Evolutionary conservation across 2,113 vertebrate genomes (phyloP), one percentile per base, ranked within the genome.

Genomic region (Genyomyrus donnyi): DNA sequence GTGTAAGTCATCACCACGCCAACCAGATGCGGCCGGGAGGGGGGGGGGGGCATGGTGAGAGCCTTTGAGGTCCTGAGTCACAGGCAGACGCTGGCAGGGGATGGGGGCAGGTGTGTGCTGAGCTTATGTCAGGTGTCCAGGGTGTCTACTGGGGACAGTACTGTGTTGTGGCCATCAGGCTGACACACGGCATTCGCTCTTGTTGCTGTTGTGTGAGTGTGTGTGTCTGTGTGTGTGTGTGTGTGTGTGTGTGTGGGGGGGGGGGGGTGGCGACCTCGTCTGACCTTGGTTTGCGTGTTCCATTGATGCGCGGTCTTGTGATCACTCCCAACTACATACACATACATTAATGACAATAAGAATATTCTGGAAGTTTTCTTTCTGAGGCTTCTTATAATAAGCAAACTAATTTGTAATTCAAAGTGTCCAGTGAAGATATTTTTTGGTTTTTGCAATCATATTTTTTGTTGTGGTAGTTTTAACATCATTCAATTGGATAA

Each of bases 1-100:
- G 24, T 45, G 77, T 89, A 77, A 89, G 50, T 89, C 89, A 85
- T 31, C 74, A 89, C 35, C 50, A 89, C 46, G 46, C 58, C 48
- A 52, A 24, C 35, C 15, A 88, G 87, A 83, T 83, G n/a, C 62
- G 31, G 62, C n/a, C 3, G 56, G 56, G n/a, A n/a, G n/a, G n/a
- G 2, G 58, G n/a, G 9, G 56, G 58, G 58, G 1, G 24, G n/a
- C 58, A 62, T 9, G 58, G 24, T 9, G 24, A 66, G 8, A 66
- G 58, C 58, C 24, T 66, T 66, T 66, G n/a, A 66, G 58, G 58
- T 10, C n/a, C 58, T 66, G n/a, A 70, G 62, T 62, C 48, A 86
- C 45, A 49, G 45, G 45, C 19, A 48, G 21, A 49, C 45, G 0
- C 84, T 11, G 7, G 10, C 21, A 46, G 42, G 39, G 39, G 45